Conservation (phyloP, 2,113 vertebrate species). For the Terrapene triunguis region DNA sequence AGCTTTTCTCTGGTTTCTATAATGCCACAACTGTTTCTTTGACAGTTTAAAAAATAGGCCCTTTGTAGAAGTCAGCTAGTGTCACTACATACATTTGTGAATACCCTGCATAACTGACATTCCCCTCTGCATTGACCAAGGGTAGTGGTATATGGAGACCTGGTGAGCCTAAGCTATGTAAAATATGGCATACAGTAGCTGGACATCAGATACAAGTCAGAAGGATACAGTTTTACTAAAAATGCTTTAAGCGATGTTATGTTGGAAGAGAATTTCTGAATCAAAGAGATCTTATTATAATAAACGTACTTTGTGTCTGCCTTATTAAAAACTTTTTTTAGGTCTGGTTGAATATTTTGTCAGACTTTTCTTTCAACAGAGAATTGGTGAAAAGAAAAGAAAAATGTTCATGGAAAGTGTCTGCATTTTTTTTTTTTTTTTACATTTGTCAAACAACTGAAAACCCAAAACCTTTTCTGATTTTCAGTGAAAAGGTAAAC, state of each 20-base stretch:
- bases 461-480: fast-evolving
- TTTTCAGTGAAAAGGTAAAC: neutral
- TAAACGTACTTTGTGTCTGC: neutral
- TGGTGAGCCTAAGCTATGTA: conserved; percentile 14
- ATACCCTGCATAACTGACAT: conserved; percentile 94
- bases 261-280: neutral
- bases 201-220: neutral
- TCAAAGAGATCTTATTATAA: neutral
- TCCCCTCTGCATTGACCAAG: conserved; percentile 82
- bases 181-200: conserved; percentile 47
- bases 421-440: neutral
- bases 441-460: neutral
- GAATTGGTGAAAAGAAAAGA: neutral
- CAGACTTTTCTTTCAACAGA: neutral
- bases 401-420: neutral
- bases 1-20: conserved; percentile 86
- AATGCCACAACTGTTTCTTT: conserved; percentile 93
- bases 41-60: conserved; percentile 92
- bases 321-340: neutral
- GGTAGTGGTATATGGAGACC: conserved; percentile 35
- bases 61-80: conserved; percentile 89
- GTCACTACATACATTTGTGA: conserved; percentile 96
- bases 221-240: neutral
- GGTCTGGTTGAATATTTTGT: neutral
- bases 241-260: neutral